Evolutionary conservation across 2,797 vertebrate species (phyloP).

Genomic region (Ptychobarbus kaznakovi): DNA sequence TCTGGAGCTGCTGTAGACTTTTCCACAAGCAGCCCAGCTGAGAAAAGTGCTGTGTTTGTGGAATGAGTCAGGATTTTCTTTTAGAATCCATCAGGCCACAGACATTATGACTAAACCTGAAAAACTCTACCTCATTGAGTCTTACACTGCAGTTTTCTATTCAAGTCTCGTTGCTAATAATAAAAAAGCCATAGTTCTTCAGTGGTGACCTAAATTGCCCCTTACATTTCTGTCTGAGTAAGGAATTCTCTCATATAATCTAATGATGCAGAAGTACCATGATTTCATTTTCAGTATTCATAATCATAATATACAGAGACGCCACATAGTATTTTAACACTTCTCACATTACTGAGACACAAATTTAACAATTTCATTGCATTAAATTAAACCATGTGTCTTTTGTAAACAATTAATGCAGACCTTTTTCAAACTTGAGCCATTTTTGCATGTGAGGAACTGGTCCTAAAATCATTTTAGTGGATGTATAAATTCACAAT

Average conservation of each 20-base stretch:
- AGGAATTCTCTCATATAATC: conserved; percentile 4
- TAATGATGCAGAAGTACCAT: conserved; percentile 18
- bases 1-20: conserved; percentile 41
- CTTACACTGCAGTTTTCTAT: conserved; percentile 34
- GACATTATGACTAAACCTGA: conserved; percentile 37
- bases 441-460: neutral
- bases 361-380: conserved; percentile 4
- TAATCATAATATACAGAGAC: neutral
- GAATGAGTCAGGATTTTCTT: conserved; percentile 36
- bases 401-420: neutral
- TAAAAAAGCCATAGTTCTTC: conserved; percentile 31
- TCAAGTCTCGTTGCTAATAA: neutral
- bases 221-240: conserved; percentile 9
- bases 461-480: neutral
- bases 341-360: neutral
- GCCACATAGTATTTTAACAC: neutral
- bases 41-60: conserved; percentile 51
- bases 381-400: neutral
- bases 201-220: conserved; percentile 6
- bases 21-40: conserved; percentile 44
- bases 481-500: neutral
- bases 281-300: conserved; percentile 5
- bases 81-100: conserved; percentile 33
- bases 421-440: neutral
- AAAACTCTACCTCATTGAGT: conserved; percentile 28